A percentile compares a stretch with the other conserved stretches of the same genome.
Evolutionary conservation across 1,140 invertebrate genomes (phyloP).

Genomic region (Oppia nitens): DNA sequence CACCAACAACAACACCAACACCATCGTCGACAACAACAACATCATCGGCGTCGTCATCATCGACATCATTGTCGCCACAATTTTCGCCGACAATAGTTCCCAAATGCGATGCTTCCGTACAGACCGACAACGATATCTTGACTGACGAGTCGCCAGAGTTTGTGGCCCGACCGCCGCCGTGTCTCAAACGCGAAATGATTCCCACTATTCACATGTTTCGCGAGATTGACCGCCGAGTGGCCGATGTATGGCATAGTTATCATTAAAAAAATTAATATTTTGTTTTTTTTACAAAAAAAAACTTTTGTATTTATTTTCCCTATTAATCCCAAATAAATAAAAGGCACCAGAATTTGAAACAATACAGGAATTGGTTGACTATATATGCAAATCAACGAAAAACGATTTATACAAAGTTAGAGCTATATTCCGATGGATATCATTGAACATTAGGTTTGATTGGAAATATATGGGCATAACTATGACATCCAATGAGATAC

Average conservation of each 20-base stretch:
- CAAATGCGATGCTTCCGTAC: conserved; percentile 21
- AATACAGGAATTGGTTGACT: conserved; percentile 19
- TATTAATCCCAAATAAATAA: neutral
- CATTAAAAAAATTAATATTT: too few species aligned
- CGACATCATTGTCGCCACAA: too few species aligned
- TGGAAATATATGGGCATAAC: conserved; percentile 24
- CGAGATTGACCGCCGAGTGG: conserved; percentile 20
- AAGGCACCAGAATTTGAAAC: neutral
- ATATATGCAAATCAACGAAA: conserved; percentile 17
- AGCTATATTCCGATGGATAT: conserved; percentile 26
- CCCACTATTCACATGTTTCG: conserved; percentile 19
- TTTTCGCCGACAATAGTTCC: neutral
- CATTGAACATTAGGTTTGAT: conserved; percentile 27
- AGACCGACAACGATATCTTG: conserved; percentile 25
- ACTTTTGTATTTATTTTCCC: neutral
- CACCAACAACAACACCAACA: neutral
- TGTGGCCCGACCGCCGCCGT: conserved; percentile 25
- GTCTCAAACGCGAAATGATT: conserved; percentile 24
- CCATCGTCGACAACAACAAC: neutral
- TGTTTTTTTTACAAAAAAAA: too few species aligned
- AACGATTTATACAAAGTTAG: conserved; percentile 26
- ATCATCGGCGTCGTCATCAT: neutral
- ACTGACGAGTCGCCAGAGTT: conserved; percentile 26
- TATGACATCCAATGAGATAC: conserved; percentile 22
- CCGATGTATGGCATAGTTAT: conserved; percentile 20